Percentiles rank a stretch among this genome's conserved stretches.
Conservation (phyloP, 2,797 vertebrate species). For the Pristis pectinata region DNA sequence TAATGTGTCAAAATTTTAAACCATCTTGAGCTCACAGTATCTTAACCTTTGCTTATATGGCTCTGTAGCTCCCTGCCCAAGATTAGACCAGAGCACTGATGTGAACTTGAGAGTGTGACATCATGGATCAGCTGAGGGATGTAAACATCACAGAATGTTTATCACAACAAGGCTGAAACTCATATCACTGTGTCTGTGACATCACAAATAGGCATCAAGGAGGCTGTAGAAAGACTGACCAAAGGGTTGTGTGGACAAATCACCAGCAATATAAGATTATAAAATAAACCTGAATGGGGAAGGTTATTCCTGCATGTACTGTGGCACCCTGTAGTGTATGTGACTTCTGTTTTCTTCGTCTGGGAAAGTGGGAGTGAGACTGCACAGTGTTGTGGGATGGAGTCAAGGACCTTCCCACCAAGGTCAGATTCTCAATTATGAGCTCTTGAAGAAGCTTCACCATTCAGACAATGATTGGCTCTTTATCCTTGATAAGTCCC, state of each 20-base stretch:
- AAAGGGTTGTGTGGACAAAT: not conserved
- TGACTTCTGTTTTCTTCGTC: too few relatives aligned
- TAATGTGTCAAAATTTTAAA: not conserved
- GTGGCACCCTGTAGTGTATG: too few relatives aligned
- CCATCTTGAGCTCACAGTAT: not conserved
- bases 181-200: not conserved
- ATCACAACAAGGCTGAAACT: not conserved
- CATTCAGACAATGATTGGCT: too few relatives aligned
- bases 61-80: not conserved
- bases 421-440: too few relatives aligned
- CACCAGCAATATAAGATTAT: not conserved
- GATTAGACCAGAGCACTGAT: not conserved
- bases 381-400: too few relatives aligned
- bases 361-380: too few relatives aligned
- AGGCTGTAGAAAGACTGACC: not conserved
- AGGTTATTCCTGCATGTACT: too few relatives aligned
- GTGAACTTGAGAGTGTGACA: conserved; percentile 12
- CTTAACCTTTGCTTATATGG: not conserved
- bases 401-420: too few relatives aligned
- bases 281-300: not conserved
- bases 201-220: not conserved
- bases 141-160: conserved; percentile 13
- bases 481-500: too few relatives aligned
- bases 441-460: too few relatives aligned
- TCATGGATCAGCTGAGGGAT: not conserved